Base-by-base conservation (phyloP, 2,797 vertebrate genomes). In the Pseudomugil gertrudae region DNA sequence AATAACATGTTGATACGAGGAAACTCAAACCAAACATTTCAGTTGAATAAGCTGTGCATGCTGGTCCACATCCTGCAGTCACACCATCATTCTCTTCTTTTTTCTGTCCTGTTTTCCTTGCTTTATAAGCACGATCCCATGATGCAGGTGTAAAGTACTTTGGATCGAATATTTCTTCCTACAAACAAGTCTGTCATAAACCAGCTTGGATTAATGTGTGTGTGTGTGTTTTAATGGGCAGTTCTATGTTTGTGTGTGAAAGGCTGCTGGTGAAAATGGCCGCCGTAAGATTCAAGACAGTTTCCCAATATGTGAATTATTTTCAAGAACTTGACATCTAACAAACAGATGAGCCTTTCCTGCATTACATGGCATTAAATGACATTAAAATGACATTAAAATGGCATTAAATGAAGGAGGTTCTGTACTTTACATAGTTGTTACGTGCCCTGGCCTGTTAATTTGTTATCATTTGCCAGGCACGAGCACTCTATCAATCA, bases 1-100 rank as follows among this genome's bases (percentile, higher is more conserved):
- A 84, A 63, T 66, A 66, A 47, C 52, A 54, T 66, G 60, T 80
- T 55, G 51, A 57, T 57, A 60, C 48, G 61, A 26, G 51, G 43
- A 69, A 69, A 79, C 55, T 51, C 55, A 65, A 78, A 59, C 58
- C 50, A 45, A 72, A 61, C 60, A 35, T 68, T 67, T 69, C 9
- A 14, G 63, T 29, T 69, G 36, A 48, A 64, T 78, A 63, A 61
- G 72, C 61, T 66, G 27, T 35, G 72, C 56, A 57, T 64, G 10
- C 50, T 30, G n/a, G 50, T 74, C 32, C 23, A 78, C 65, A 67
- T 19, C 30, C 56, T 32, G 23, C 52, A 30, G 3, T 69, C 24
- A 29, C 45, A 24, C 43, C 4, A 70, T 35, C 4, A 47, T 47
- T 57, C 30, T 62, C 8, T 4, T 14, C n/a, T 24, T 50, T 50